A percentile compares a stretch with the other conserved stretches of the same genome.
Conservation (phyloP, 2,113 vertebrate genomes). For the Siniperca knerii region DNA sequence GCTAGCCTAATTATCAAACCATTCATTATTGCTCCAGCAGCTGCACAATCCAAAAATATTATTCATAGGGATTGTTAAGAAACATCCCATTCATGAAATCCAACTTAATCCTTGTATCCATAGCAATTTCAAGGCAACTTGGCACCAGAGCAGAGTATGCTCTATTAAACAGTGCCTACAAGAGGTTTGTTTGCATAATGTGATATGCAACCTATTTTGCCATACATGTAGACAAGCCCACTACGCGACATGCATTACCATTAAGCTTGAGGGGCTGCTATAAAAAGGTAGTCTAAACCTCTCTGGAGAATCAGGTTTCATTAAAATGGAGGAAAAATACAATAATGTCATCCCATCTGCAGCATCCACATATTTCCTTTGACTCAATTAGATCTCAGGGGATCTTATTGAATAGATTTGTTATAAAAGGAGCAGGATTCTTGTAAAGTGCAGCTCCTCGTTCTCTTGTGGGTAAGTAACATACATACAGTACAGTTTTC, state of each 20-base stretch:
- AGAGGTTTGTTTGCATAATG: constrained; percentile 69
- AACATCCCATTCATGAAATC: constrained; percentile 70
- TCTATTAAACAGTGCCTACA: constrained; percentile 64
- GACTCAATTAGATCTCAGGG: constrained; percentile 57
- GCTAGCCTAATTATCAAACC: constrained; percentile 67
- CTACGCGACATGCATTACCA: constrained; percentile 58
- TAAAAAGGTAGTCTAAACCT: constrained; percentile 67
- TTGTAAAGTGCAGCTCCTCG: constrained; percentile 24
- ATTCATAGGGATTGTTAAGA: constrained; percentile 68
- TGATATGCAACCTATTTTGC: constrained; percentile 74
- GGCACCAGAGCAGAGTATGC: constrained; percentile 41
- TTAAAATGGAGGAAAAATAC: constrained; percentile 67
- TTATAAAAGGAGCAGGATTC: constrained; percentile 41
- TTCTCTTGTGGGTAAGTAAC: neutral
- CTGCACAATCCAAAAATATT: constrained; percentile 77
- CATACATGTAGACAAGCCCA: constrained; percentile 59
- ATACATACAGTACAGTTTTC: constrained; percentile 6
- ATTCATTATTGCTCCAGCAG: constrained; percentile 68
- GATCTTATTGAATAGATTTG: constrained; percentile 57
- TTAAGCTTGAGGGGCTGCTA: constrained; percentile 64
- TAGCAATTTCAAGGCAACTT: constrained; percentile 74
- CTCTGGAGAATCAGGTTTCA: constrained; percentile 70
- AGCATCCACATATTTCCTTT: constrained; percentile 61
- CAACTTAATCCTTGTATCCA: constrained; percentile 77
- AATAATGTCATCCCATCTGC: constrained; percentile 59